phyloP scores from a whole-genome alignment of 1,140 invertebrate genomes.

The Muscidifurax raptorellus region DNA sequence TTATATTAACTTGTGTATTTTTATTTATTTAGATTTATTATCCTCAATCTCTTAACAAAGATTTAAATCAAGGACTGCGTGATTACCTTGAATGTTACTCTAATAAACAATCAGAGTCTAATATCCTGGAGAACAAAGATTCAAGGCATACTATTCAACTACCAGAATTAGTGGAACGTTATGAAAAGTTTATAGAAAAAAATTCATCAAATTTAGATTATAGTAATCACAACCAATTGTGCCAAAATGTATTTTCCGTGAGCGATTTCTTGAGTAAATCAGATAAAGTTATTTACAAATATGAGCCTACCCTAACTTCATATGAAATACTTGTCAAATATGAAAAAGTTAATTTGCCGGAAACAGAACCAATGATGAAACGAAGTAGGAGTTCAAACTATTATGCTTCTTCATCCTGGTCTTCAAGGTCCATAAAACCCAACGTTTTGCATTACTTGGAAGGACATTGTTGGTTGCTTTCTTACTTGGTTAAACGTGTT shows the following conservation, averaged over 20 bases:
- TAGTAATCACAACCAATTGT: neutral
- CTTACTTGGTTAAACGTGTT: slow-evolving; percentile 76
- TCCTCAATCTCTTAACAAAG: slow-evolving; percentile 59
- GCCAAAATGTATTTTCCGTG: slow-evolving; percentile 44
- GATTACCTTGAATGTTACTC: slow-evolving; percentile 62
- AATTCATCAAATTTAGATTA: slow-evolving; percentile 38
- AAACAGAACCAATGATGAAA: slow-evolving; percentile 7
- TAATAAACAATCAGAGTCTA: slow-evolving; percentile 15
- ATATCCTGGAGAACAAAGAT: neutral
- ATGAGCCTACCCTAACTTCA: slow-evolving; percentile 13
- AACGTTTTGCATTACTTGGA: slow-evolving; percentile 76
- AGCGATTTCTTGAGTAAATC: slow-evolving; percentile 50
- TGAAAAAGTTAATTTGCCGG: slow-evolving; percentile 7
- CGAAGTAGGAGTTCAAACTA: slow-evolving; percentile 22
- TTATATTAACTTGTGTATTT: neutral
- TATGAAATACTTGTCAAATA: slow-evolving; percentile 45
- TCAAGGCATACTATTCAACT: slow-evolving; percentile 40
- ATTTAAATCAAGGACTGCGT: slow-evolving; percentile 55
- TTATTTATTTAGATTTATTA: slow-evolving; percentile 60
- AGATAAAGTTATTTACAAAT: slow-evolving; percentile 33
- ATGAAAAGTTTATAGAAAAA: slow-evolving; percentile 52
- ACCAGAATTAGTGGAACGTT: slow-evolving; percentile 58
- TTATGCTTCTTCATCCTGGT: slow-evolving; percentile 48
- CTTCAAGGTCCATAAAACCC: slow-evolving; percentile 58
- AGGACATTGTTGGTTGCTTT: slow-evolving; percentile 77